Evolutionary conservation across 2,113 vertebrate species (phyloP).

Genomic region (Centropus bengalensis): DNA sequence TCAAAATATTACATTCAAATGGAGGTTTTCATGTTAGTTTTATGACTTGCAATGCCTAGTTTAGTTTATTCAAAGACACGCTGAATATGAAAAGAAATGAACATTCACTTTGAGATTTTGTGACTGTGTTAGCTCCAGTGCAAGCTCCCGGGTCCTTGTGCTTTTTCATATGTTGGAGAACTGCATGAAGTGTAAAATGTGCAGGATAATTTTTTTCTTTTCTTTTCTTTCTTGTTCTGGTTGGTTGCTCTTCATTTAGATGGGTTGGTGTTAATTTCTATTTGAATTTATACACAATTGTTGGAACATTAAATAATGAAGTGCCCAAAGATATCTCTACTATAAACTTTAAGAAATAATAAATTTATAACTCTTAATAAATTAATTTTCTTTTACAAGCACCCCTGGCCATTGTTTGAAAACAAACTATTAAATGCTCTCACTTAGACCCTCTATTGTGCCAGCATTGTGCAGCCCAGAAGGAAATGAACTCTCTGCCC

Average conservation of each 20-base stretch:
- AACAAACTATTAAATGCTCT: neutral
- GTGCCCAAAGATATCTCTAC: neutral
- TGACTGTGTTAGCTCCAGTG: neutral
- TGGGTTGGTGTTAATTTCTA: neutral
- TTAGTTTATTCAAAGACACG: neutral
- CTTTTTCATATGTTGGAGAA: neutral
- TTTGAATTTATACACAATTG: neutral
- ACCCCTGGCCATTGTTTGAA: neutral
- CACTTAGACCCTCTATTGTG: neutral
- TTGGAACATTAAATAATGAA: neutral
- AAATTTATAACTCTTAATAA: neutral
- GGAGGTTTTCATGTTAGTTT: slow-evolving; percentile 18
- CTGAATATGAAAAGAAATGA: slow-evolving; percentile 25
- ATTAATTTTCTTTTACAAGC: neutral
- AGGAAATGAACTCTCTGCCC: neutral
- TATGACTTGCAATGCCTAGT: slow-evolving; percentile 8
- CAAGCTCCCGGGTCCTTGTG: neutral
- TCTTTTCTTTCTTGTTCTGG: neutral
- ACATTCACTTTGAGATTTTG: neutral
- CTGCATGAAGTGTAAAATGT: neutral
- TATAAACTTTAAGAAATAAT: neutral
- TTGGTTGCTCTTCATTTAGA: neutral
- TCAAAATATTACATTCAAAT: slow-evolving; percentile 42
- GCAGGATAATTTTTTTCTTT: neutral
- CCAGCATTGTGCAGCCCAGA: neutral